These are phyloP conservation scores for Chymomyza costata DNA, from an alignment of 1,140 invertebrate genomes.

Conservation along the genomic window DNA sequence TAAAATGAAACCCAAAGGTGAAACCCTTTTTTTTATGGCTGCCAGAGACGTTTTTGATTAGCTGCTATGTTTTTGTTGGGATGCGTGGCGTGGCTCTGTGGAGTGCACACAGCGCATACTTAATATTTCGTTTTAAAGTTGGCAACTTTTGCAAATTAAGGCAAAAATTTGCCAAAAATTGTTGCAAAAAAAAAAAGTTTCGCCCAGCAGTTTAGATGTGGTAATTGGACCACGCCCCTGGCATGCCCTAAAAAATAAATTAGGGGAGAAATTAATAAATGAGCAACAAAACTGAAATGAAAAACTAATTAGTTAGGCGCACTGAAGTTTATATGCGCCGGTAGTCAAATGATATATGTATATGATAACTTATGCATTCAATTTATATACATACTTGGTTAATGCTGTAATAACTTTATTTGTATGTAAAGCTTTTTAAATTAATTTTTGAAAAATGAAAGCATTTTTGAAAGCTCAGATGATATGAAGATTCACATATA, in stretches of 20 bases:
- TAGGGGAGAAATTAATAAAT: background rate
- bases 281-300: background rate
- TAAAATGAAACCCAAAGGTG: too few relatives aligned
- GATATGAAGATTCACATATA: too few relatives aligned
- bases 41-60: constrained; percentile 3
- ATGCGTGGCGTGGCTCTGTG: background rate
- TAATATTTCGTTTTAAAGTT: constrained; percentile 50
- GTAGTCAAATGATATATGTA: too few relatives aligned
- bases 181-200: constrained; percentile 47
- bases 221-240: constrained; percentile 51
- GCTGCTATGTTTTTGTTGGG: constrained; percentile 10
- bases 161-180: constrained; percentile 21
- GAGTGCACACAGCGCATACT: constrained; percentile 39
- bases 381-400: too few relatives aligned
- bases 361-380: too few relatives aligned
- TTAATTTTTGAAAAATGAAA: too few relatives aligned
- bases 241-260: background rate
- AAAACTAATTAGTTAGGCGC: too few relatives aligned
- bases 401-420: too few relatives aligned
- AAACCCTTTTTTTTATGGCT: background rate
- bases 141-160: constrained; percentile 44
- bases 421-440: too few relatives aligned
- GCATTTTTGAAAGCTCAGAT: too few relatives aligned
- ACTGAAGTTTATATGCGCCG: too few relatives aligned
- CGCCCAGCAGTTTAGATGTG: constrained; percentile 17